Evolutionary conservation across 2,113 vertebrate genomes (phyloP), one percentile per base, ranked within the genome.

Genomic region (Coracopsis vasa): DNA sequence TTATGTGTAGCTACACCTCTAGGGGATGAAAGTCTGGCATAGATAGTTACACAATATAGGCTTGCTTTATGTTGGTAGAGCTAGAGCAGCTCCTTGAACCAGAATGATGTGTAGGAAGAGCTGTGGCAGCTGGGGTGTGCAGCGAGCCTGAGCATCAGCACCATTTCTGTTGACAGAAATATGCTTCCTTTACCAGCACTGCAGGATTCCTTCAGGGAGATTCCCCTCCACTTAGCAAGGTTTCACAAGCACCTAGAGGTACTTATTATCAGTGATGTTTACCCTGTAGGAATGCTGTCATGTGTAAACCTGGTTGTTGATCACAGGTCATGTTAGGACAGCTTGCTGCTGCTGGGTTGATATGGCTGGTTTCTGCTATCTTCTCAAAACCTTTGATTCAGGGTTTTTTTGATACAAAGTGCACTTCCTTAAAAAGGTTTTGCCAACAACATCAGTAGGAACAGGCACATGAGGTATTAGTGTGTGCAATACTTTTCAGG

Each of bases 301-400:
- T 6, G 3, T 0, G 0, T 9, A 19, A 41, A 37, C 37, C 25
- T 91, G 8, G 0, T 13, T 51, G 44, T 18, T 48, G 60, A 16
- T 90, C 56, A 61, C 37, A 9, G 71, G 29, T 79, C 33, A 13
- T 6, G 20, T 17, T 15, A 54, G 67, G 64, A 29, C 67, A 54
- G 44, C 41, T 79, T 8, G 0, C 25, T 65, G 66, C 7, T 60
- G 71, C 61, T 61, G 65, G 65, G 61, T n/a, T 21, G 18, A 5
- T 69, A 20, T 24, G 7, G 35, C 31, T 39, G 24, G 23, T 56
- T 66, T 66, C 61, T 66, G 64, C 60, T 6, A 3, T 44, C 70
- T 16, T n/a, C 50, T 54, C 56, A 58, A 70, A 73, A 74, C n/a
- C 37, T 86, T 60, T 47, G 33, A 24, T 18, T 28, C 0, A 1